These are phyloP conservation scores for Mercenaria mercenaria DNA, from an alignment of 1,140 invertebrate species.

Conservation along the genomic window DNA sequence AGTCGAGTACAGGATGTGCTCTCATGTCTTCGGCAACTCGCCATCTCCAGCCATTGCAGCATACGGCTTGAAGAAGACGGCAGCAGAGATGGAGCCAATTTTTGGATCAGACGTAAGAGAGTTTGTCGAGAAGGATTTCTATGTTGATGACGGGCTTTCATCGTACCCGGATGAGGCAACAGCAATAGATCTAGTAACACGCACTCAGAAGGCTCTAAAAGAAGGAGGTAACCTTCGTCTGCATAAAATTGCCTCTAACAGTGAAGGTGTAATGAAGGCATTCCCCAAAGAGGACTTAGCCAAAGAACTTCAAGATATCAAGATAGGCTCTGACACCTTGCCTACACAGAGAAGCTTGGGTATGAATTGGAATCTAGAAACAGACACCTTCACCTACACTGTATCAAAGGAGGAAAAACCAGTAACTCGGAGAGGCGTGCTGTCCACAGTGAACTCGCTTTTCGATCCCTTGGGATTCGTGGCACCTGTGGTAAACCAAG, in stretches of 20 bases:
- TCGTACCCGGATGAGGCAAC: not conserved
- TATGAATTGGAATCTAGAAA: conserved; percentile 50
- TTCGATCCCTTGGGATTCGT: conserved; percentile 28
- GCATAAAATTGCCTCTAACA: conserved; percentile 55
- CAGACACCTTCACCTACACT: conserved; percentile 54
- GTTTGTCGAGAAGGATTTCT: conserved; percentile 47
- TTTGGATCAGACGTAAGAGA: not conserved
- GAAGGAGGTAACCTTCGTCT: not conserved
- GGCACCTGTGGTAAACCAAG: not conserved
- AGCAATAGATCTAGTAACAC: not conserved
- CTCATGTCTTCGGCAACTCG: no score
- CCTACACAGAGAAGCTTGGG: conserved; percentile 62
- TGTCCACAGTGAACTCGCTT: conserved; percentile 15
- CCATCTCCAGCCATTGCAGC: no score
- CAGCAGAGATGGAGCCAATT: conserved; percentile 22
- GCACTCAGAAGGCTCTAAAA: not conserved
- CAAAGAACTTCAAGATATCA: conserved; percentile 44
- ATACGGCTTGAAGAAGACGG: no score
- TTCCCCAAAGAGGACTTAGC: conserved; percentile 18
- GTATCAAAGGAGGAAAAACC: conserved; percentile 23
- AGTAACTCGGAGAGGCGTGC: conserved; percentile 43
- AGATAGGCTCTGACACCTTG: not conserved
- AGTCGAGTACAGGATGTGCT: no score
- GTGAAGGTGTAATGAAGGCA: conserved; percentile 15
- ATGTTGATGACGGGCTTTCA: conserved; percentile 48